Percentiles rank a stretch among this genome's conserved stretches.
Conservation (phyloP, 2,797 vertebrate species). For the Mus caroli region DNA sequence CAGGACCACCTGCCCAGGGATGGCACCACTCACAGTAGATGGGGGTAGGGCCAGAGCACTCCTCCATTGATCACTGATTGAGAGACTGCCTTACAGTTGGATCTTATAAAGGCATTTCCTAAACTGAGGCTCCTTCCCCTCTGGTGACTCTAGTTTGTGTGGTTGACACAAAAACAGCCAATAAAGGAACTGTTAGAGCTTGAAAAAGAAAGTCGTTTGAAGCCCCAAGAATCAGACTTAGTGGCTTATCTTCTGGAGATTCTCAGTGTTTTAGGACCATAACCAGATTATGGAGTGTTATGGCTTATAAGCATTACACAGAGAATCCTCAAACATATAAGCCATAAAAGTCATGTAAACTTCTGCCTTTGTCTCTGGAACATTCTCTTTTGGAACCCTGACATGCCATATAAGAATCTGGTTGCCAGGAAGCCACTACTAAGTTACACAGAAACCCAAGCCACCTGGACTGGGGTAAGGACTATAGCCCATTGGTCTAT, state of each 20-base stretch:
- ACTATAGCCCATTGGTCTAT: background rate
- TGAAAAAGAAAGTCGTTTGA: background rate
- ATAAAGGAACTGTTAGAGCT: background rate
- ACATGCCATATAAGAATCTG: background rate
- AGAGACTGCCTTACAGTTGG: background rate
- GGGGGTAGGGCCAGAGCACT: background rate
- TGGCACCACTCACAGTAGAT: background rate
- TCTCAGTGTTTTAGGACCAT: constrained; percentile 23
- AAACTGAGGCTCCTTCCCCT: background rate
- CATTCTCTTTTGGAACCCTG: background rate
- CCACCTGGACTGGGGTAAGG: background rate
- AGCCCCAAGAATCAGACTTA: constrained; percentile 20
- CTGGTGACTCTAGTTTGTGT: too few species aligned
- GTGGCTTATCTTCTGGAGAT: background rate
- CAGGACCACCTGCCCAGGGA: too few species aligned
- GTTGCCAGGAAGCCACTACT: background rate
- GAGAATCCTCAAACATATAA: background rate
- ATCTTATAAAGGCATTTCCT: background rate
- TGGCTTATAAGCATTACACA: background rate
- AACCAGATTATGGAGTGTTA: background rate
- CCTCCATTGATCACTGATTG: background rate
- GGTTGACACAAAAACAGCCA: too few species aligned
- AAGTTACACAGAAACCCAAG: background rate
- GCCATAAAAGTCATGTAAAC: background rate
- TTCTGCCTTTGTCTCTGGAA: background rate